phyloP scores from a whole-genome alignment of 2,113 vertebrate genomes.

The Chroicocephalus ridibundus region DNA sequence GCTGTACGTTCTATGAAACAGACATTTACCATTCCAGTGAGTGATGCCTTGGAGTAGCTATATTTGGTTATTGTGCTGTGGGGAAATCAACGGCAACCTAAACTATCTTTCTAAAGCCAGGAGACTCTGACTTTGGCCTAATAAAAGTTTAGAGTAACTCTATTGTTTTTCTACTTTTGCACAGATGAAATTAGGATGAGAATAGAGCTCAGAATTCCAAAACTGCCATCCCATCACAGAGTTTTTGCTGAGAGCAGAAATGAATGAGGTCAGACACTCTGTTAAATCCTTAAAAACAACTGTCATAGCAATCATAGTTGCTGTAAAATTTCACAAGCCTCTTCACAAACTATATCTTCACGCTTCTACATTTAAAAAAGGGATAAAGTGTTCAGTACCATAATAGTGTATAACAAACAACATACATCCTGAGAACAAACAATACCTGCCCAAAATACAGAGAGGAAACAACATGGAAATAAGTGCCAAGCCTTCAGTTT shows the following conservation, averaged over 20 bases:
- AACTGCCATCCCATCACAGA: not conserved
- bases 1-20: not conserved
- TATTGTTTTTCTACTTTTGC: slow-evolving; percentile 1
- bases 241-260: not conserved
- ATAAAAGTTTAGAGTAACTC: not conserved
- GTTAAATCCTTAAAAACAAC: not conserved
- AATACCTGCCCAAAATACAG: not conserved
- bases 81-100: not conserved
- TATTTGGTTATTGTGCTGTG: not conserved
- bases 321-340: not conserved
- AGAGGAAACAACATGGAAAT: not conserved
- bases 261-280: not conserved
- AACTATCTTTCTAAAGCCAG: not conserved
- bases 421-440: not conserved
- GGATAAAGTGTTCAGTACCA: not conserved
- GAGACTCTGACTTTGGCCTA: not conserved
- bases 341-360: not conserved
- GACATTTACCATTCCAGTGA: not conserved
- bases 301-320: not conserved
- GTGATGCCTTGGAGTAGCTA: not conserved
- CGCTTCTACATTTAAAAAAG: not conserved
- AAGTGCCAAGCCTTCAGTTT: not conserved
- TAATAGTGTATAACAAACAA: not conserved
- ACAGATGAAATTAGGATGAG: not conserved
- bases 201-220: not conserved